A percentile compares a stretch with the other conserved stretches of the same genome.
phyloP scores from a whole-genome alignment of 1,140 invertebrate genomes.

The Pseudomyrmex gracilis region DNA sequence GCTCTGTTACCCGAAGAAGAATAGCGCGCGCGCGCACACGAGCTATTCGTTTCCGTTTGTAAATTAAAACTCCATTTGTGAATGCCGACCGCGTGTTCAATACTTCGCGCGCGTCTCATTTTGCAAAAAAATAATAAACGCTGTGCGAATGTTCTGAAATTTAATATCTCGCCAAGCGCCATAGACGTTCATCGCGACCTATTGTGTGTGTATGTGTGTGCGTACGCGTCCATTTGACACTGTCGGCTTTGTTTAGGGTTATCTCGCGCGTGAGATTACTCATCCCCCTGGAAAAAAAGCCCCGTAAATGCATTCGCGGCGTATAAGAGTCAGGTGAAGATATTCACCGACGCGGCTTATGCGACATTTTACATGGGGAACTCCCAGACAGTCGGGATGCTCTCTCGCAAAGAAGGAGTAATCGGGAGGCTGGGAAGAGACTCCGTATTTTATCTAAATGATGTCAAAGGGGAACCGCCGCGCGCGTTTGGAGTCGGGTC shows the following conservation, averaged over 20 bases:
- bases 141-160: not conserved
- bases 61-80: not conserved
- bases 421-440: constrained; percentile 69
- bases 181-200: too few relatives aligned
- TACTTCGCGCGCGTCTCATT: too few relatives aligned
- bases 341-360: constrained; percentile 30
- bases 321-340: constrained; percentile 19
- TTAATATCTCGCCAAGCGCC: not conserved
- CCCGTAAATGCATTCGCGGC: constrained; percentile 3
- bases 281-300: not conserved
- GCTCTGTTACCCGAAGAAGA: constrained; percentile 20
- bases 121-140: not conserved
- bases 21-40: not conserved
- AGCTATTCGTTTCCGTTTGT: not conserved
- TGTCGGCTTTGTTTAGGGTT: not conserved
- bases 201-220: not conserved
- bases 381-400: constrained; percentile 65
- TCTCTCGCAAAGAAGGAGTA: constrained; percentile 65
- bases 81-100: not conserved
- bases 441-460: constrained; percentile 83
- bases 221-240: not conserved
- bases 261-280: not conserved
- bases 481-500: constrained; percentile 70
- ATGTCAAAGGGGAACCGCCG: constrained; percentile 81
- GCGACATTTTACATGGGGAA: constrained; percentile 58